These are phyloP conservation scores for Caenorhabditis sp. DNA, from an alignment of 2,888 invertebrate species.

Conservation along the genomic window DNA sequence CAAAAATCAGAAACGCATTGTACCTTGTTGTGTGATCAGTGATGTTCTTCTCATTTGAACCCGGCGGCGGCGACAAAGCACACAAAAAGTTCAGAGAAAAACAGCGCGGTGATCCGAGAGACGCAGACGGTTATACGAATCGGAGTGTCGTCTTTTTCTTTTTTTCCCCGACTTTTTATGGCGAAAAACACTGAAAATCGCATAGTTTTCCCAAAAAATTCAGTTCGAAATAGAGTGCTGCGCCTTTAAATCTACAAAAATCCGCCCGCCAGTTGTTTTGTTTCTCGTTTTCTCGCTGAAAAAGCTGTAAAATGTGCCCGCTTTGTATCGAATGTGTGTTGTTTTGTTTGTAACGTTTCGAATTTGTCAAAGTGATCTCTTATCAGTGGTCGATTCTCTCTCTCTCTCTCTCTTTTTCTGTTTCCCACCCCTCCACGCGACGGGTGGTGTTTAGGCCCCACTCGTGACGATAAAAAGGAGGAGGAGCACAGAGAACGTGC, in stretches of 20 bases:
- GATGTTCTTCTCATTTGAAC: no score
- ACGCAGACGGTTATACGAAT: no score
- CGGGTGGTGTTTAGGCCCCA: background rate
- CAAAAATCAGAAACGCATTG: no score
- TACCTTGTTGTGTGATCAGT: no score
- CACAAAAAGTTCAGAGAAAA: no score
- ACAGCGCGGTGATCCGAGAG: no score
- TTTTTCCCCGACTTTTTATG: no score
- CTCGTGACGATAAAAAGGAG: background rate
- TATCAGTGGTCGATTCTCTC: constrained; percentile 2
- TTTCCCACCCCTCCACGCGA: constrained; percentile 1
- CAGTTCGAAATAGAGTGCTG: no score
- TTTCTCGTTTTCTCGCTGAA: background rate
- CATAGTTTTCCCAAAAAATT: background rate
- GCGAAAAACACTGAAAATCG: background rate
- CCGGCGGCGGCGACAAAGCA: no score
- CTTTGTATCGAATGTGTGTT: no score
- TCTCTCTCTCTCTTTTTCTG: background rate
- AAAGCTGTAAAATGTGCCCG: background rate
- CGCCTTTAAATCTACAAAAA: no score
- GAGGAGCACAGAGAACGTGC: constrained; percentile 3
- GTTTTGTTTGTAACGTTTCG: background rate
- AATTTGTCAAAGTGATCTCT: background rate
- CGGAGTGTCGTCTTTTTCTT: background rate
- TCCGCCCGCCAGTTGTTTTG: no score